Conservation (phyloP, 23 tunicate genomes). For the Styela clava region DNA sequence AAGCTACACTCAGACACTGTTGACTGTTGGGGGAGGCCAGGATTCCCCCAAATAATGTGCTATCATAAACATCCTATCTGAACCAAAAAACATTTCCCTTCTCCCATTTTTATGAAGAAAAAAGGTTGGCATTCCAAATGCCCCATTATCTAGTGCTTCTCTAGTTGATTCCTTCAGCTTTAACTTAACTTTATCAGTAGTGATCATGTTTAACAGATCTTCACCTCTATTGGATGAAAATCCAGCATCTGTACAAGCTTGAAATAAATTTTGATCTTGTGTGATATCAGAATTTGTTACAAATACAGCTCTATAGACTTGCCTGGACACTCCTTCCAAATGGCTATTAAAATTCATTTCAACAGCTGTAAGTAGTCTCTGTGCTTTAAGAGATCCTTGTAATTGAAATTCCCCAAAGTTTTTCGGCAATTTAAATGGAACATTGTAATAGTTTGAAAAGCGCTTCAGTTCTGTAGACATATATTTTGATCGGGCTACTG, state of each 20-base stretch:
- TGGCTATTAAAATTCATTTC: slow-evolving; percentile 28
- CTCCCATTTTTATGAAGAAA: slow-evolving; percentile 50
- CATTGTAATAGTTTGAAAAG: slow-evolving; percentile 42
- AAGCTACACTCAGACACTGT: no score
- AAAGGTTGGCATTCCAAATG: slow-evolving; percentile 84
- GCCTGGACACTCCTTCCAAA: slow-evolving; percentile 46
- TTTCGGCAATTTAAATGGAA: slow-evolving; percentile 52
- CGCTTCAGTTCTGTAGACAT: slow-evolving; percentile 53
- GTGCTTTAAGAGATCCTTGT: slow-evolving; percentile 62
- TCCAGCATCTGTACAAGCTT: slow-evolving; percentile 51
- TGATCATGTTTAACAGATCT: slow-evolving; percentile 10
- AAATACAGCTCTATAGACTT: slow-evolving; percentile 44
- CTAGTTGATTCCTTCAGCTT: slow-evolving; percentile 31
- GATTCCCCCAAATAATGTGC: slow-evolving; percentile 46
- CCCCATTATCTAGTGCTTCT: slow-evolving; percentile 59
- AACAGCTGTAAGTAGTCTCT: slow-evolving; percentile 57
- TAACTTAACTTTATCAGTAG: slow-evolving; percentile 27
- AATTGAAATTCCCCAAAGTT: neutral
- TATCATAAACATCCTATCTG: slow-evolving; percentile 70
- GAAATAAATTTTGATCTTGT: slow-evolving; percentile 25
- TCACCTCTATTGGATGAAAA: slow-evolving; percentile 19
- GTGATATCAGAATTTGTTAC: slow-evolving; percentile 58
- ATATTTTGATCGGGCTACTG: slow-evolving; percentile 48
- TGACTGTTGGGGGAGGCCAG: slow-evolving; percentile 40
- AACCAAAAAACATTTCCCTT: slow-evolving; percentile 72